Evolutionary conservation across 1,140 invertebrate species (phyloP).

Genomic region (Bradysia coprophila): DNA sequence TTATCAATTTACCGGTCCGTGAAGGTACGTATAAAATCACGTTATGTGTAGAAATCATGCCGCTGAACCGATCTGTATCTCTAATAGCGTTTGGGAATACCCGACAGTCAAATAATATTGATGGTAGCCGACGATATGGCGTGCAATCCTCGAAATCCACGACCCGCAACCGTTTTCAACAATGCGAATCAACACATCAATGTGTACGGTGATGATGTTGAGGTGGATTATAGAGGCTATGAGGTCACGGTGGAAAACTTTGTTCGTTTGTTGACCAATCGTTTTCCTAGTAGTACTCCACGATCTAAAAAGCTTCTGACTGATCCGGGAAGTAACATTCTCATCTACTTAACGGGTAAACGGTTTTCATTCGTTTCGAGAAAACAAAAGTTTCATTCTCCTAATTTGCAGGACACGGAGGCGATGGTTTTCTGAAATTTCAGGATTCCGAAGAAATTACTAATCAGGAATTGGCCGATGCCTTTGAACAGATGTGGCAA

Average conservation of each 20-base stretch:
- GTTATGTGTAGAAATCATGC: no score
- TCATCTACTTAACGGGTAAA: slow-evolving; percentile 84
- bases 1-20: slow-evolving; percentile 95
- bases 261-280: slow-evolving; percentile 83
- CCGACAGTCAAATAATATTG: slow-evolving; percentile 90
- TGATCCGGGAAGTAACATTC: slow-evolving; percentile 92
- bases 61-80: no score
- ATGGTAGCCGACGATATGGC: slow-evolving; percentile 99
- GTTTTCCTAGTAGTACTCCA: slow-evolving; percentile 77
- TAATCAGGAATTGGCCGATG: slow-evolving; percentile 96
- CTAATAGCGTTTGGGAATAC: slow-evolving; percentile 67
- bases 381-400: no score
- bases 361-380: no score
- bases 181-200: slow-evolving; percentile 97
- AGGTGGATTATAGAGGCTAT: slow-evolving; percentile 97
- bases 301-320: slow-evolving; percentile 88
- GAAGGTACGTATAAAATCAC: slow-evolving; percentile 29
- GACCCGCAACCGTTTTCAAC: slow-evolving; percentile 96
- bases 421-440: slow-evolving; percentile 98
- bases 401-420: slow-evolving; percentile 64
- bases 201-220: slow-evolving; percentile 98
- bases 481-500: slow-evolving; percentile 99
- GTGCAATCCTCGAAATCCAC: slow-evolving; percentile 93
- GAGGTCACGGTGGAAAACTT: slow-evolving; percentile 99
- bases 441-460: slow-evolving; percentile 99